Conservation (phyloP, 2,888 invertebrate genomes). For the Sympetrum striolatum region DNA sequence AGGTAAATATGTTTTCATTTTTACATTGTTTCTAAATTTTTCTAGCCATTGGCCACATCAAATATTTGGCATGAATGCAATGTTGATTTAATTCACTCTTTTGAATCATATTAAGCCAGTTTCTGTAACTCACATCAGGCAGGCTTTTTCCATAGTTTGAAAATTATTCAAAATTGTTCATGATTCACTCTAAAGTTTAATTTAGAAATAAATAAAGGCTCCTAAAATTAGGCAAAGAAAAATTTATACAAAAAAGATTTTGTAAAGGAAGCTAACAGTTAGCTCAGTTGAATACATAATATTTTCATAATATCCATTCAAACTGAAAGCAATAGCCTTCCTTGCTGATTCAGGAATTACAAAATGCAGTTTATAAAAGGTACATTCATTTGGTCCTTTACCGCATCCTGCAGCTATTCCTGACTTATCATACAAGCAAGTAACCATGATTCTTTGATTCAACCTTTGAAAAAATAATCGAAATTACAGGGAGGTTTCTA, state of each 20-base stretch:
- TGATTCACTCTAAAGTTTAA: constrained; percentile 19
- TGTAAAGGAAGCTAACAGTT: constrained; percentile 10
- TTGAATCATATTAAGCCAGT: background rate
- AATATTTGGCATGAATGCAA: constrained; percentile 10
- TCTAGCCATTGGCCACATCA: constrained; percentile 24
- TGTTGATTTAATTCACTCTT: background rate
- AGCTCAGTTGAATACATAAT: constrained; percentile 14
- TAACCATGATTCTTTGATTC: constrained; percentile 25
- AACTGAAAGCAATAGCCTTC: constrained; percentile 14
- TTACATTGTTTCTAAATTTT: background rate
- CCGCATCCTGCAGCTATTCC: constrained; percentile 26
- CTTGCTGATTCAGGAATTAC: constrained; percentile 25
- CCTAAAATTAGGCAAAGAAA: constrained; percentile 41
- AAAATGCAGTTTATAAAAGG: constrained; percentile 26
- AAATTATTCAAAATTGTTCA: background rate
- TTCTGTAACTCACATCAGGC: background rate
- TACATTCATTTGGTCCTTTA: constrained; percentile 35
- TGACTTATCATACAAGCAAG: constrained; percentile 39
- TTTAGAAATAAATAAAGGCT: constrained; percentile 31
- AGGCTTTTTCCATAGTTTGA: background rate
- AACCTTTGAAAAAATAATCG: constrained; percentile 22
- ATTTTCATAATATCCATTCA: constrained; percentile 20
- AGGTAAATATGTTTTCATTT: constrained; percentile 9
- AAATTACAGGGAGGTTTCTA: constrained; percentile 13
- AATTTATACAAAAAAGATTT: constrained; percentile 32